phyloP scores from a whole-genome alignment of 2,113 vertebrate genomes.

The Synchiropus splendidus region DNA sequence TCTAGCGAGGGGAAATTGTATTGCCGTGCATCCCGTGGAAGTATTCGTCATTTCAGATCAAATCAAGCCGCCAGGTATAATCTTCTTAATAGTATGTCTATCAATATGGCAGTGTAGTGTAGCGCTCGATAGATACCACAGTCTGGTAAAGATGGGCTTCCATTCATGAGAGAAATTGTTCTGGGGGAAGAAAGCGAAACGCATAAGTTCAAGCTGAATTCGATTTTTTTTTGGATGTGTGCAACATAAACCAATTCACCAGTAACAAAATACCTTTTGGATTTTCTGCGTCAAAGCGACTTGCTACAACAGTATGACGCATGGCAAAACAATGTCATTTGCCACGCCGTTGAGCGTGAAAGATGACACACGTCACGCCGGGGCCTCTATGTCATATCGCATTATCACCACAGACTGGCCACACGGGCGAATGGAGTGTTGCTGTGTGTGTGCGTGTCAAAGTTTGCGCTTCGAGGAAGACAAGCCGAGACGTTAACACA shows the following conservation, averaged over 20 bases:
- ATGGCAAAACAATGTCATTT: slow-evolving; percentile 32
- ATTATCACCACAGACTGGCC: slow-evolving; percentile 44
- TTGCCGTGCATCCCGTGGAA: slow-evolving; percentile 28
- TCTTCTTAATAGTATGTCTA: slow-evolving; percentile 45
- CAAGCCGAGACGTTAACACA: slow-evolving; percentile 30
- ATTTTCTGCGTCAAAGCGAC: slow-evolving; percentile 18
- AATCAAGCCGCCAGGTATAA: slow-evolving; percentile 39
- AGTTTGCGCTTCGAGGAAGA: background rate
- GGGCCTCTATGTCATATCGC: slow-evolving; percentile 41
- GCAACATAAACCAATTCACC: background rate
- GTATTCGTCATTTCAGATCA: slow-evolving; percentile 47
- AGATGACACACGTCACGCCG: slow-evolving; percentile 48
- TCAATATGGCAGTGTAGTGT: slow-evolving; percentile 30
- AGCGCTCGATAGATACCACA: slow-evolving; percentile 10
- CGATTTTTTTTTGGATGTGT: background rate
- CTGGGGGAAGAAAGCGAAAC: slow-evolving; percentile 1
- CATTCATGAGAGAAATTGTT: slow-evolving; percentile 11
- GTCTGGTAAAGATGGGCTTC: slow-evolving; percentile 21
- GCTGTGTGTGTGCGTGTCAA: background rate
- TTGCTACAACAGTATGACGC: slow-evolving; percentile 18
- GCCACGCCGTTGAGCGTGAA: slow-evolving; percentile 34
- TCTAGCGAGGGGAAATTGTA: slow-evolving; percentile 44
- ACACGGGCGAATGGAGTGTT: slow-evolving; percentile 17
- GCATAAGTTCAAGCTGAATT: background rate
- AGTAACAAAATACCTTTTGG: background rate